These are phyloP conservation scores for Tricholauxania praeusta DNA, from an alignment of 2,888 invertebrate genomes.

Conservation along the genomic window DNA sequence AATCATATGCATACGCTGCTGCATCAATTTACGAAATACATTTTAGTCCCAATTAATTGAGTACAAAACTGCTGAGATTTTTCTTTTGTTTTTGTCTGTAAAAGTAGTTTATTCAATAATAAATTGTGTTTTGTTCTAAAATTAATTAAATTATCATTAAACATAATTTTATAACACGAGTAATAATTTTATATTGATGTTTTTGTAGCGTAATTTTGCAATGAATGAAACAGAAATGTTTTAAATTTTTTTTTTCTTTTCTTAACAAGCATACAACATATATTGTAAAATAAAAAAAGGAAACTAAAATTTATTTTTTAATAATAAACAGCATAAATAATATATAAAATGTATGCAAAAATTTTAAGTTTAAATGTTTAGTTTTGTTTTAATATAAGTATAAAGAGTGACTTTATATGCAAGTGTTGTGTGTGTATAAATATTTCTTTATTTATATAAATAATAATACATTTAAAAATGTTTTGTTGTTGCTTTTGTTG, in stretches of 20 bases:
- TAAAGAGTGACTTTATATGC: conserved; percentile 21
- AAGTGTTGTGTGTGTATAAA: conserved; percentile 6
- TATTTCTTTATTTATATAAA: conserved; percentile 19
- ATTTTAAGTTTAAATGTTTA: conserved; percentile 12
- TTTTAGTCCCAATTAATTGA: too few species aligned
- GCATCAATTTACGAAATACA: too few species aligned
- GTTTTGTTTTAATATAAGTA: conserved; percentile 4
- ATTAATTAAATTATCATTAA: conserved; percentile 24
- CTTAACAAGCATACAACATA: neutral
- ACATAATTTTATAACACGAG: conserved; percentile 19
- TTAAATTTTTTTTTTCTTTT: neutral
- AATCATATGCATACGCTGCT: too few species aligned
- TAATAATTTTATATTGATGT: conserved; percentile 14
- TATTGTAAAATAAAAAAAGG: neutral
- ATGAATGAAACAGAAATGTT: conserved; percentile 1
- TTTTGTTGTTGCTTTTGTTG: conserved; percentile 8
- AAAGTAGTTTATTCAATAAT: conserved; percentile 24
- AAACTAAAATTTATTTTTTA: conserved; percentile 1
- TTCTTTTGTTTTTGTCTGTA: conserved; percentile 12
- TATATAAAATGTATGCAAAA: conserved; percentile 17
- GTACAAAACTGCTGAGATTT: neutral
- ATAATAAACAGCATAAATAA: neutral
- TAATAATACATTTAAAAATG: conserved; percentile 29
- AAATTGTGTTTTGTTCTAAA: conserved; percentile 25
- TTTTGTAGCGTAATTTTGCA: conserved; percentile 11